Evolutionary conservation across 2,797 vertebrate genomes (phyloP).

Genomic region (Oreortyx pictus): DNA sequence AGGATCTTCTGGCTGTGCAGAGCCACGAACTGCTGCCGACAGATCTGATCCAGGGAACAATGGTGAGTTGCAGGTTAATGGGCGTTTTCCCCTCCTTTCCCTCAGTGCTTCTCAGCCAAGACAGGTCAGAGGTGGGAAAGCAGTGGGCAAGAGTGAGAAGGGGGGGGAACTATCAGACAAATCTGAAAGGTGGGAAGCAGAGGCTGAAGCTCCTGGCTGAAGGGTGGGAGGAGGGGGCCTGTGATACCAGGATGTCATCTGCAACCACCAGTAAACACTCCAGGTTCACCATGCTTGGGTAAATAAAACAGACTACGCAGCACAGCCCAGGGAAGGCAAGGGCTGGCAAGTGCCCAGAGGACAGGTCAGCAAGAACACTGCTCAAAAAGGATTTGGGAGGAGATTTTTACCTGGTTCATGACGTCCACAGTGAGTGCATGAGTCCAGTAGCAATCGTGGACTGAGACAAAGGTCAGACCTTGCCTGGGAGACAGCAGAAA

Average conservation of each 20-base stretch:
- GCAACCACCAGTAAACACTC: not conserved
- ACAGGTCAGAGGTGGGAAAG: not conserved
- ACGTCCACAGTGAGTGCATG: conserved; percentile 89
- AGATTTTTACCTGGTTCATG: conserved; percentile 91
- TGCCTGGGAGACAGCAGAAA: conserved; percentile 76
- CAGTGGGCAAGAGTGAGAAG: not conserved
- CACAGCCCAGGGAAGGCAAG: conserved; percentile 34
- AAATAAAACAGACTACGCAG: not conserved
- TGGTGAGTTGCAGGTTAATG: not conserved
- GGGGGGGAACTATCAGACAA: not conserved
- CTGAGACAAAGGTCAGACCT: conserved; percentile 93
- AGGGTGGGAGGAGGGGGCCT: not conserved
- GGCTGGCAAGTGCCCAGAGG: conserved; percentile 8
- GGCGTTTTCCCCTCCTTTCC: not conserved
- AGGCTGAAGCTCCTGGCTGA: accelerated
- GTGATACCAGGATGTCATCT: not conserved
- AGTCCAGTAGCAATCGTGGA: conserved; percentile 98
- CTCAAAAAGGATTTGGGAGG: not conserved
- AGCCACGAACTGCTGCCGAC: conserved; percentile 93
- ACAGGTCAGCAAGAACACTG: not conserved
- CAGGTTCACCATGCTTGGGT: not conserved
- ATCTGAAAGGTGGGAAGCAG: not conserved
- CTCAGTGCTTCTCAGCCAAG: not conserved
- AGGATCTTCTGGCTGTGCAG: conserved; percentile 94
- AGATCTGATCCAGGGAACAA: conserved; percentile 81